Conservation (phyloP, 2,113 vertebrate species). For the Paradisaea rubra region DNA sequence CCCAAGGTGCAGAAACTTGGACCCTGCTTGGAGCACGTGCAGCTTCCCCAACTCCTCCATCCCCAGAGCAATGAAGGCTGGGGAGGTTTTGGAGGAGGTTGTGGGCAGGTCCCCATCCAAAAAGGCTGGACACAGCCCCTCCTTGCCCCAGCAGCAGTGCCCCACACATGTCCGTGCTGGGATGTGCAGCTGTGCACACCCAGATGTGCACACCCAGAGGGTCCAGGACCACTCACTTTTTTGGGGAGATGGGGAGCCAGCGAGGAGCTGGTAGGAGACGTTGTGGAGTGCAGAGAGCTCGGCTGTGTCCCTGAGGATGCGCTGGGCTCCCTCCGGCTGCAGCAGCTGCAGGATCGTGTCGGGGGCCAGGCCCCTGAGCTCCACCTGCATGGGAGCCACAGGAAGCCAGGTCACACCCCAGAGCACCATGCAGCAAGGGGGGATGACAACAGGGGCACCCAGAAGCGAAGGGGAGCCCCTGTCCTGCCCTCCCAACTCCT, state of each 20-base stretch:
- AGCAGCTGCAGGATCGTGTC: not conserved
- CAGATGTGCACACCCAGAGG: not conserved
- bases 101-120: not conserved
- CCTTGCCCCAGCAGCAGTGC: not conserved
- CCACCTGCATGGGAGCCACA: not conserved
- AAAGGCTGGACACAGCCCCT: not conserved
- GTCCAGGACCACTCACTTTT: constrained; percentile 62
- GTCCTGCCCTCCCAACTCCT: not conserved
- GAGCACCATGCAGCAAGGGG: not conserved
- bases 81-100: not conserved
- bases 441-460: not conserved
- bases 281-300: not conserved
- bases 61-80: not conserved
- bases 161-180: not conserved
- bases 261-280: constrained; percentile 47
- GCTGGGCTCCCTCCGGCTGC: not conserved
- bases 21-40: rapidly evolving
- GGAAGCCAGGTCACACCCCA: not conserved
- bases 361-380: not conserved
- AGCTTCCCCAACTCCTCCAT: not conserved
- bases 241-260: not conserved
- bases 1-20: not conserved
- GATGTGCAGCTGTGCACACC: not conserved
- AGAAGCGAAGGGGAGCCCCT: not conserved
- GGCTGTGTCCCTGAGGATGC: not conserved